Conservation (phyloP, 2,888 invertebrate species). For the Drosophila flavopinicola region DNA sequence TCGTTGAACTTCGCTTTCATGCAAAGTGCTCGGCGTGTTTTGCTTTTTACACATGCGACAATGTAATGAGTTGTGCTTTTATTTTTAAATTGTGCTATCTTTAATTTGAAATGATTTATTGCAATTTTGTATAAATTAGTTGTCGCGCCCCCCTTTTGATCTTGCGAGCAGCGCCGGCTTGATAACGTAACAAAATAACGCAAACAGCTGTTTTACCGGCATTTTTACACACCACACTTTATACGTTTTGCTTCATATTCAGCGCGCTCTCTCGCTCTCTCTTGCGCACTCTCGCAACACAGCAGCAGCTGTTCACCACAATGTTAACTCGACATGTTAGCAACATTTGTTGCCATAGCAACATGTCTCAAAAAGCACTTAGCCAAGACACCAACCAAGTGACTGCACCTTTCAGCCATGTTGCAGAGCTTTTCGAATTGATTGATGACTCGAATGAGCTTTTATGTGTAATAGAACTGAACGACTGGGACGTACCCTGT, state of each 20-base stretch:
- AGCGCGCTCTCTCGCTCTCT: constrained; percentile 33
- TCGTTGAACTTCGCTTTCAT: constrained; percentile 66
- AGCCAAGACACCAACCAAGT: constrained; percentile 38
- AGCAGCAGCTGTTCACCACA: constrained; percentile 39
- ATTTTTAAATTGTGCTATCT: not conserved
- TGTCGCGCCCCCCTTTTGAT: constrained; percentile 28
- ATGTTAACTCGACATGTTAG: constrained; percentile 4
- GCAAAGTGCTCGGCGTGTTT: constrained; percentile 14
- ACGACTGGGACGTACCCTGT: not conserved
- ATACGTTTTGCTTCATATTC: constrained; percentile 53
- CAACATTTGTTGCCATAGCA: constrained; percentile 49
- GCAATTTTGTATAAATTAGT: not conserved
- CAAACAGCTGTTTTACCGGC: constrained; percentile 72
- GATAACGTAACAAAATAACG: constrained; percentile 34
- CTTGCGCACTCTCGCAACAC: constrained; percentile 13
- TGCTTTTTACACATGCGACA: constrained; percentile 2
- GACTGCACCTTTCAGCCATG: constrained; percentile 2
- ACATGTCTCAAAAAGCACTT: constrained; percentile 24
- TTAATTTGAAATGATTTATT: not conserved
- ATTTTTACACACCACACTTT: constrained; percentile 60
- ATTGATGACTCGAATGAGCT: constrained; percentile 13
- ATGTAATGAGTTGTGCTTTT: not conserved
- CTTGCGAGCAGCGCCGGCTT: constrained; percentile 7
- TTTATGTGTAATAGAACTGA: constrained; percentile 1
- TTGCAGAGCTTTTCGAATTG: constrained; percentile 16